Evolutionary conservation across 2,797 vertebrate genomes (phyloP), one percentile per base, ranked within the genome.

Genomic region (Monodelphis domestica): DNA sequence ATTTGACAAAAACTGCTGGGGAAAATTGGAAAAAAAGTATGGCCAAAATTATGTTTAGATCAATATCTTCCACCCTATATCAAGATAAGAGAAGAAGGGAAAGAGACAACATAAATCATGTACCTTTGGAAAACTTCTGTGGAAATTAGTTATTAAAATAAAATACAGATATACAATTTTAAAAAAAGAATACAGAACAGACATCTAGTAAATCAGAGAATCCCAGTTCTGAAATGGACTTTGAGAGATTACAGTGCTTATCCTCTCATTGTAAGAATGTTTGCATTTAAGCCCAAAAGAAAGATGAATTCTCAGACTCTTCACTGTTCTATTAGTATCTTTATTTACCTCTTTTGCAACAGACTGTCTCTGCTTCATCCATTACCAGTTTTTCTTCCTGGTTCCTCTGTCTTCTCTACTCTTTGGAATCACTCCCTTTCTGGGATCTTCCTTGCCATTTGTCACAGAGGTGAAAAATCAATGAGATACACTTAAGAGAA

Each of bases 271-370:
- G 17, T 38, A 78, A 45, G 63, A 57, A 28, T 7, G 28, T 88
- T 53, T 92, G 29, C 11, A 90, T 94, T 93, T 59, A 59, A 70
- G 28, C 51, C n/a, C 78, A 26, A 38, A n/a, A n/a, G n/a, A 29
- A 91, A 92, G 90, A 52, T 15, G 11, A 87, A 45, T 94, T 93
- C 51, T 14, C n/a, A 95, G 50, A 3, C 28, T 88, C 28, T 28
- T 88, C 29, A 87, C 33, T 70, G 21, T n/a, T 70, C 4, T 70
- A 14, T 70, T n/a, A 24, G 30, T 63, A 70, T 70, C 15, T 70
- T 70, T 59, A 21, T 70, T 70, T 59, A 21, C n/a, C 1, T 70
- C 59, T 63, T 63, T 63, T 63, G n/a, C 38, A 17, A 17, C 15
- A 70, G 14, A n/a, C 6, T 70, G 33, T 70, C 59, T 70, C 33